Evolutionary conservation across 1,140 invertebrate species (phyloP).

Genomic region (Drosophila dunni): DNA sequence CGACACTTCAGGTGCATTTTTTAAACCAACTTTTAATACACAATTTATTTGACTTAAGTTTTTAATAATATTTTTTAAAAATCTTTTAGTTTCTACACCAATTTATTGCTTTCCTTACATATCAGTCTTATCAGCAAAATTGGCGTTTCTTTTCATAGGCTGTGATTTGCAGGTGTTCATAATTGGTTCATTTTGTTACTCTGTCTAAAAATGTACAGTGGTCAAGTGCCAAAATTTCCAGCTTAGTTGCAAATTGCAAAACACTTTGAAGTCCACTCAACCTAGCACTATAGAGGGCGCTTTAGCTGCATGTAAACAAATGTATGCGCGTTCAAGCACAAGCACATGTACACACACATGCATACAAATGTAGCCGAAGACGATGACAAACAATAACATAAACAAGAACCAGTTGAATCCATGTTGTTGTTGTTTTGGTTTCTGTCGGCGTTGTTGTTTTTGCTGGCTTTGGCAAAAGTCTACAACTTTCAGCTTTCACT

Average conservation of each 20-base stretch:
- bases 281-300: constrained; percentile 31
- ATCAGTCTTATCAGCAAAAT: too few species aligned
- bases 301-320: constrained; percentile 50
- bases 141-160: too few species aligned
- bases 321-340: constrained; percentile 4
- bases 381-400: constrained; percentile 48
- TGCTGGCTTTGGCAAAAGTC: constrained; percentile 53
- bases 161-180: too few species aligned
- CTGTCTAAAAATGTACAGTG: constrained; percentile 7
- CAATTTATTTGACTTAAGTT: too few species aligned
- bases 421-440: constrained; percentile 14
- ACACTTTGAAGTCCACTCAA: constrained; percentile 32
- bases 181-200: too few species aligned
- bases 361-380: constrained; percentile 18
- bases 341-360: neutral
- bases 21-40: too few species aligned
- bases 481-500: constrained; percentile 78
- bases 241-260: constrained; percentile 1
- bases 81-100: too few species aligned
- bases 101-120: too few species aligned
- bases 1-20: too few species aligned
- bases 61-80: too few species aligned
- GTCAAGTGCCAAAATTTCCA: constrained; percentile 32
- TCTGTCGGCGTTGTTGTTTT: constrained; percentile 12
- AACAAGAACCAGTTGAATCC: constrained; percentile 42